phyloP scores from a whole-genome alignment of 2,888 invertebrate species.

The Parelbella ahira region DNA sequence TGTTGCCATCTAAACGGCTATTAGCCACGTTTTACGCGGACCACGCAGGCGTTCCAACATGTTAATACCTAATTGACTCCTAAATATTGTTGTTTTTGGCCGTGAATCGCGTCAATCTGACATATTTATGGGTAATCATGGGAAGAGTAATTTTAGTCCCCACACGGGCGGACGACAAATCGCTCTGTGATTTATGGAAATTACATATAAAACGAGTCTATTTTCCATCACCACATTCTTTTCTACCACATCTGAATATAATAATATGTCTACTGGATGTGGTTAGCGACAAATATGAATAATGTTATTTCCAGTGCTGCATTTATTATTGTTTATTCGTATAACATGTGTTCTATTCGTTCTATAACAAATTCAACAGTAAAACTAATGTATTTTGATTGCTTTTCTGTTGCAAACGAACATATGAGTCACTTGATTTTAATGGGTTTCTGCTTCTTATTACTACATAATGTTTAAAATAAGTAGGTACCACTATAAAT shows the following conservation, averaged over 20 bases:
- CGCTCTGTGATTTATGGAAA: slow-evolving; percentile 19
- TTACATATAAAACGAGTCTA: slow-evolving; percentile 5
- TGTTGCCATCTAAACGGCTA: slow-evolving; percentile 61
- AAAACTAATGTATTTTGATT: too few species aligned
- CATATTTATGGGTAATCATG: slow-evolving; percentile 61
- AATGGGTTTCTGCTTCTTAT: too few species aligned
- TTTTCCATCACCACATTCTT: background rate
- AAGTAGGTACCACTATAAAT: too few species aligned
- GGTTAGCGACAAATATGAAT: too few species aligned
- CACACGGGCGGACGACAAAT: slow-evolving; percentile 16
- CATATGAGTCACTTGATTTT: too few species aligned
- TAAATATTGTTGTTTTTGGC: slow-evolving; percentile 70
- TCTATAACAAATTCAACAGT: too few species aligned
- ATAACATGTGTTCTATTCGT: too few species aligned
- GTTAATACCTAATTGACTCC: slow-evolving; percentile 70
- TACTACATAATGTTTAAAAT: too few species aligned
- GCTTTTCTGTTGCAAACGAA: too few species aligned
- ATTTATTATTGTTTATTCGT: too few species aligned
- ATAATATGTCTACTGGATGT: background rate
- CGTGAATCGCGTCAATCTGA: slow-evolving; percentile 66
- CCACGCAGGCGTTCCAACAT: slow-evolving; percentile 57
- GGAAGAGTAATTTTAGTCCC: slow-evolving; percentile 44
- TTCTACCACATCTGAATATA: slow-evolving; percentile 1
- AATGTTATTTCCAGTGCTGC: too few species aligned
- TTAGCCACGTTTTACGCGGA: slow-evolving; percentile 68